Evolutionary conservation across 35 echinoderm and acorn worm species (phyloP), one percentile per base, ranked within the genome.

Genomic region (Patiria miniata): DNA sequence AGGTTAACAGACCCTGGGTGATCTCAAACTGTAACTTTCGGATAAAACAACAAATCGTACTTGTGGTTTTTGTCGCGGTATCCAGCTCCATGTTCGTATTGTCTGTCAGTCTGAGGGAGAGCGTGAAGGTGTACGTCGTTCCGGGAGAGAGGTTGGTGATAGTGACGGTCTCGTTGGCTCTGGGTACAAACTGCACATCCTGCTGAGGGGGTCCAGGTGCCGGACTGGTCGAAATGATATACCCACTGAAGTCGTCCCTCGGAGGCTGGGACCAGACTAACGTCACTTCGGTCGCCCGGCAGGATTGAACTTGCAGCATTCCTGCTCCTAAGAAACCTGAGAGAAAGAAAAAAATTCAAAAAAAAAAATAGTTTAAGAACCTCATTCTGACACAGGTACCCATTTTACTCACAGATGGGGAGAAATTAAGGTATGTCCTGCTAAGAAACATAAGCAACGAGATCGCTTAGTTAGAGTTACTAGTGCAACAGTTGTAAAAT

Each of bases 151-250:
- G 52, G 52, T 37, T 38, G 7, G 33, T 39, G 21, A 83, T 38
- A n/a, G 10, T 83, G 8, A 53, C 30, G 10, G 26, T 83, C 37
- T 14, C 14, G 29, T 38, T 83, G 52, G 51, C 2, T 53, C 18
- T 57, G 28, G 50, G 57, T 36, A 58, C 57, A 83, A 47, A 61
- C 52, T 5, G 81, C 26, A 83, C 57, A 2, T 10, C 22, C 4
- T 81, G 78, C 51, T 58, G 81, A 21, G 81, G 18, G 2, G 17
- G n/a, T 26, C 50, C 22, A 21, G 54, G 81, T 57, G 81, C 0
- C 33, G 81, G 54, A 14, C 32, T 14, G 15, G 19, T 83, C 50
- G 37, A 34, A 34, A 83, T 83, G 81, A 83, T 83, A 52, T 83
- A 83, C 4, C 81, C 81, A 38, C 37, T 37, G 54, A 83, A 37